Base-by-base conservation (phyloP, 1,140 invertebrate species). In the Onthophagus taurus region DNA sequence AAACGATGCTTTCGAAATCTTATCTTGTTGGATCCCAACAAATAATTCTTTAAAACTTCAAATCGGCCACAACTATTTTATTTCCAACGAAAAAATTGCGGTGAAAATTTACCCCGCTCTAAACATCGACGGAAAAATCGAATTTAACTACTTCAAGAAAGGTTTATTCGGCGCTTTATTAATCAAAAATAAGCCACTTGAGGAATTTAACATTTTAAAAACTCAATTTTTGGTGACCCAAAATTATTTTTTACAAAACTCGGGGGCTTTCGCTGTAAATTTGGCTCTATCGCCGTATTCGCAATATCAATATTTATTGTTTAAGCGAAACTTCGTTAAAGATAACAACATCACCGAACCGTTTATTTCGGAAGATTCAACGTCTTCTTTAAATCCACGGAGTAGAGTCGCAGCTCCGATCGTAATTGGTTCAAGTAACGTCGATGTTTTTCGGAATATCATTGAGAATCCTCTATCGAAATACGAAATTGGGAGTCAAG, bases 401-500 rank as follows among this genome's bases (percentile, higher is more conserved):
- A 94, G 84, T 44, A 74, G 83, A 50, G 93, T 93, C 1, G 83
- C 89, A 11, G 95, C 92, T 4, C 81, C 89, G 4, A 74, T 96
- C 9, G 85, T 96, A 0, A 75, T 94, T 23, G 80, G 90, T 0
- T 92, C 89, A 0, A 87, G 85, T 44, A 98, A 98, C 63, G 80
- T 96, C 0, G 71, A 83, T 31, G 74, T 99, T 2, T 90, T 77
- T 53, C 72, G 94, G 45, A 99, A 99, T 63, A 88, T 92, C 45
- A 77, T 99, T 31, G 77, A 90, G 42, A 99, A 99, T 70, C 81
- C 80, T 1, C 78, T 85, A 36, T 91, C 90, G 11, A 77, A 74
- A 42, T 98, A 88, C 61, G 95, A 99, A 71, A 83, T 99, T 34
- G 92, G 90, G 1, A 94, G 90, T 1, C 94, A 98, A 59, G 70